Base-by-base conservation (phyloP, 2,797 vertebrate species). In the Argyrosomus regius region DNA sequence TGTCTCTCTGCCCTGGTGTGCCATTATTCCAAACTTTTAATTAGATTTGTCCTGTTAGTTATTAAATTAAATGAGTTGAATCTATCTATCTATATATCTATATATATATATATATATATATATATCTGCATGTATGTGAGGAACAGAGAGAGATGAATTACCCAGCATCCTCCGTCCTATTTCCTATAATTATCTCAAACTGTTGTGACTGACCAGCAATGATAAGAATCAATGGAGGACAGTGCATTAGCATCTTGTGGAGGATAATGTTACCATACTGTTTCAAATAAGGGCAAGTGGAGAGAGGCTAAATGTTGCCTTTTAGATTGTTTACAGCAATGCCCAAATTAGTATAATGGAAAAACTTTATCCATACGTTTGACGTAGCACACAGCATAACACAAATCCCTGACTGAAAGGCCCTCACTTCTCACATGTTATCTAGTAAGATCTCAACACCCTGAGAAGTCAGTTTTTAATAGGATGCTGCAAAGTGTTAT, bases 151-250 rank as follows among this genome's bases (percentile, higher is more conserved):
- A 60, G 52, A 11, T 8, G 10, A 63, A 49, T 53, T 12, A 45
- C 16, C 50, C 26, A 24, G 2, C 54, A 49, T 70, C 31, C 57
- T 76, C 45, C 17, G 22, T 65, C 67, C 50, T 57, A n/a, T 85
- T 83, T 85, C 65, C 75, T 77, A 6, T 66, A 82, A 72, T 65
- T 57, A 81, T 46, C n/a, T 75, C 48, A 64, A 80, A 80, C 72
- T 52, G 61, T 54, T 70, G 78, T 72, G 67, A 75, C 81, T n/a
- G 48, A 18, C 31, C 70, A 66, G 67, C 41, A 73, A 26, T 85
- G 74, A 84, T 26, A 13, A 13, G 39, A 82, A 87, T 84, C 81
- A 50, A 77, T 89, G 17, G 3, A 57, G 17, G 4, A 57, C 81
- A 83, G 56, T 77, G 58, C 72, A 75, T 87, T 78, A 75, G 41